Evolutionary conservation across 2,113 vertebrate genomes (phyloP).

Genomic region (Paralichthys olivaceus): DNA sequence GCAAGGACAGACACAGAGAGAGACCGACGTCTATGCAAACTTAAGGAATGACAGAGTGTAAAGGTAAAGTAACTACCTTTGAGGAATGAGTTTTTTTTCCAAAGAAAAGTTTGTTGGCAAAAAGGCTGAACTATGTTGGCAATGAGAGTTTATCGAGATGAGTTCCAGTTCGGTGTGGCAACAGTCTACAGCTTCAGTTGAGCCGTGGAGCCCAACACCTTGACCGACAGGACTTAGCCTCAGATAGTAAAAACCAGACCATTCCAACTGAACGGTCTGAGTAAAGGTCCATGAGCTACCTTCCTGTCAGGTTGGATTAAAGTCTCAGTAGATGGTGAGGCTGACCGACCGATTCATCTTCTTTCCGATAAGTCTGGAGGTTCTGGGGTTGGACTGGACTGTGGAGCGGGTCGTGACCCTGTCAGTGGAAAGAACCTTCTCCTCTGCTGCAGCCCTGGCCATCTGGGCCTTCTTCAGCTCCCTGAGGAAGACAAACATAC

Average conservation of each 20-base stretch:
- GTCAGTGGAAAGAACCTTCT: constrained; percentile 91
- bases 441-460: constrained; percentile 94
- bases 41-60: constrained; percentile 50
- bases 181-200: constrained; percentile 24
- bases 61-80: constrained; percentile 63
- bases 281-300: constrained; percentile 49
- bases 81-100: background rate
- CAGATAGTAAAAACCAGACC: background rate
- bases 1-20: constrained; percentile 53
- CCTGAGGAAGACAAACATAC: constrained; percentile 74
- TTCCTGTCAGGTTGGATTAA: constrained; percentile 7
- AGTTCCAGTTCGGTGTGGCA: constrained; percentile 37
- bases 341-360: constrained; percentile 98
- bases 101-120: constrained; percentile 4
- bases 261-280: background rate
- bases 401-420: constrained; percentile 92
- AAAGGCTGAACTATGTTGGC: constrained; percentile 34
- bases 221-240: constrained; percentile 1
- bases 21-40: constrained; percentile 42
- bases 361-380: constrained; percentile 93
- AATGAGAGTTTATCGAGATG: constrained; percentile 24
- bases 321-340: constrained; percentile 93
- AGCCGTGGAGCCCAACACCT: background rate
- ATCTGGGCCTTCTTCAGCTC: constrained; percentile 98
- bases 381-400: constrained; percentile 86